Evolutionary conservation across 2,113 vertebrate species (phyloP).

Genomic region (Zingel zingel): DNA sequence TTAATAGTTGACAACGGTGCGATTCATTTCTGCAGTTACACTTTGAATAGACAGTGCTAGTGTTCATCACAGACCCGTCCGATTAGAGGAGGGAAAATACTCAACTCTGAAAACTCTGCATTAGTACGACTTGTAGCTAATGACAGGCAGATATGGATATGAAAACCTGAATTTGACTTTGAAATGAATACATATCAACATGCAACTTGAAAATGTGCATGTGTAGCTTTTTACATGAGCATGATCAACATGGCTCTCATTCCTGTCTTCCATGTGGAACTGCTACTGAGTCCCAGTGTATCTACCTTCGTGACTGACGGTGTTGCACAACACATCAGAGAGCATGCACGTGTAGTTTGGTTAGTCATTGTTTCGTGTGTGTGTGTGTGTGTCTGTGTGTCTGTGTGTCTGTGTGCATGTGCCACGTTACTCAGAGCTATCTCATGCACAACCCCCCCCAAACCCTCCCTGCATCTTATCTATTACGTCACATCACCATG

Average conservation of each 20-base stretch:
- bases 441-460: slow-evolving; percentile 39
- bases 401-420: not conserved
- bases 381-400: slow-evolving; percentile 7
- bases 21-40: too few relatives aligned
- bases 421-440: slow-evolving; percentile 53
- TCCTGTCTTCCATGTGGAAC: not conserved
- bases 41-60: too few relatives aligned
- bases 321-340: not conserved
- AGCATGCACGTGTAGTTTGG: slow-evolving; percentile 5
- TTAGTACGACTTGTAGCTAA: not conserved
- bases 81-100: not conserved
- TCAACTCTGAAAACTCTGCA: not conserved
- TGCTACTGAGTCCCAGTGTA: not conserved
- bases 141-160: not conserved
- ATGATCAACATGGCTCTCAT: not conserved
- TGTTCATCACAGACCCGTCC: too few relatives aligned
- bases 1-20: too few relatives aligned
- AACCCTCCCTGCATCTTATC: slow-evolving; percentile 35
- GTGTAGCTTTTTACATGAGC: not conserved
- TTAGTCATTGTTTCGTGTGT: too few relatives aligned
- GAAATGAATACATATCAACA: not conserved
- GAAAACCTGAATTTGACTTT: not conserved
- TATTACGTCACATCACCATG: slow-evolving; percentile 74
- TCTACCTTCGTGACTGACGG: not conserved
- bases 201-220: not conserved